These are phyloP conservation scores for Cryptoblepharus egeriae DNA, from an alignment of 2,797 vertebrate species.

Conservation along the genomic window DNA sequence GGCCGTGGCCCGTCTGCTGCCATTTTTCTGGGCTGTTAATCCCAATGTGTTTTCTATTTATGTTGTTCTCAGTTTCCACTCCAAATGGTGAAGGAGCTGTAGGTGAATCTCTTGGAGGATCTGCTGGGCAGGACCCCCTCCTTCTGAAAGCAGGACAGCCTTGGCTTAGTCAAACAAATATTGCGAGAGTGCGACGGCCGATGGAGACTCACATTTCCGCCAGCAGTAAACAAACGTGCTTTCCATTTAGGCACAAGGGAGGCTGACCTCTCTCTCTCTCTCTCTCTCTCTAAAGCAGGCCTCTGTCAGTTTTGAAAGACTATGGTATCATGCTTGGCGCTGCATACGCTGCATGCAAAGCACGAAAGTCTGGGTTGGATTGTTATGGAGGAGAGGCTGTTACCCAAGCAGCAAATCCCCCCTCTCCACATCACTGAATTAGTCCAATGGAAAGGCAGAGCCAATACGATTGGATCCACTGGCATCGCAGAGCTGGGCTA, in stretches of 20 bases:
- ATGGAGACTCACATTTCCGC: not conserved
- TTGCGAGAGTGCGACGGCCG: not conserved
- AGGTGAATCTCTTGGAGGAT: not conserved
- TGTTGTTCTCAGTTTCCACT: constrained; percentile 59
- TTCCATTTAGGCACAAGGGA: not conserved
- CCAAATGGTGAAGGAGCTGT: constrained; percentile 58
- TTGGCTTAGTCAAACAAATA: constrained; percentile 11
- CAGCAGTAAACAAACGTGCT: constrained; percentile 23
- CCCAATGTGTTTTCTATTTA: constrained; percentile 81
- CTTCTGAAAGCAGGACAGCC: not conserved
- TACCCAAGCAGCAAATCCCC: too few relatives aligned
- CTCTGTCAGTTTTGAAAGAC: too few relatives aligned
- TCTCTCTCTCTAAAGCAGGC: too few relatives aligned
- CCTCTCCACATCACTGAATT: too few relatives aligned
- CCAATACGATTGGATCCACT: too few relatives aligned
- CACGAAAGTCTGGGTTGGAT: too few relatives aligned
- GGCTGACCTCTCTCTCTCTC: not conserved
- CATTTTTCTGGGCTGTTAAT: constrained; percentile 68
- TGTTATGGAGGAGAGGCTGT: too few relatives aligned
- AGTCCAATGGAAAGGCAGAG: too few relatives aligned
- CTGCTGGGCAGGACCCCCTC: not conserved
- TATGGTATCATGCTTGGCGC: too few relatives aligned
- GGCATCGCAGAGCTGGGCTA: too few relatives aligned
- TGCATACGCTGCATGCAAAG: too few relatives aligned
- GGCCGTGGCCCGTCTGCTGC: constrained; percentile 67